A percentile compares a stretch with the other conserved stretches of the same genome.
phyloP scores from a whole-genome alignment of 2,797 vertebrate species.

The Capromys pilorides region DNA sequence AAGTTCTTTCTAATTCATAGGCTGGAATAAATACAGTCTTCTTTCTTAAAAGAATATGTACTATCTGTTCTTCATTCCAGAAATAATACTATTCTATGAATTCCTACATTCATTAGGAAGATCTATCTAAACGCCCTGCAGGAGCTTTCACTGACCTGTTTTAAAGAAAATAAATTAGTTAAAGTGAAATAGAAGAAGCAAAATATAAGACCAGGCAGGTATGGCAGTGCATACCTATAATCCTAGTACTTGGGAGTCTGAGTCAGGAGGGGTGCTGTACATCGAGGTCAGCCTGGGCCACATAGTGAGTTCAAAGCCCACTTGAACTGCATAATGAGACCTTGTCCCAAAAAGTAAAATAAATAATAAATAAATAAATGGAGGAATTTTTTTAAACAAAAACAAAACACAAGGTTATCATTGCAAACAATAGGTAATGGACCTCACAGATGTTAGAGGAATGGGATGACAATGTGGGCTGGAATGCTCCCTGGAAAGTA shows the following conservation, averaged over 20 bases:
- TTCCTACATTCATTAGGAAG: neutral
- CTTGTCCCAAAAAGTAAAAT: neutral
- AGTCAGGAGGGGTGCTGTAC: neutral
- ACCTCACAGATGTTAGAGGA: neutral
- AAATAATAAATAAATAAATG: neutral
- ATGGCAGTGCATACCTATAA: neutral
- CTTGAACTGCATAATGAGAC: neutral
- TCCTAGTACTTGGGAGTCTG: neutral
- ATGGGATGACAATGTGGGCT: neutral
- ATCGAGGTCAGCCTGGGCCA: neutral
- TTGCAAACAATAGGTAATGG: neutral
- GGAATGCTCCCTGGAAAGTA: neutral
- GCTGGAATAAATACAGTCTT: neutral
- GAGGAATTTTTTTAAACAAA: neutral
- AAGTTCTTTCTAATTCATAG: conserved; percentile 29
- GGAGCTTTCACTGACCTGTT: neutral
- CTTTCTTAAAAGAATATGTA: neutral
- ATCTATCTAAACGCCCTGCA: conserved; percentile 1
- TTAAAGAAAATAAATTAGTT: neutral
- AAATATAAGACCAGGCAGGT: neutral
- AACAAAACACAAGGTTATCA: neutral
- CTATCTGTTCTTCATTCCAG: neutral
- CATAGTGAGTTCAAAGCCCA: neutral
- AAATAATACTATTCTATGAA: neutral
- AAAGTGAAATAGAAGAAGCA: conserved; percentile 1